Evolutionary conservation across 2,888 invertebrate species (phyloP), one percentile per base, ranked within the genome.

Genomic region (Ophion obscuratus): DNA sequence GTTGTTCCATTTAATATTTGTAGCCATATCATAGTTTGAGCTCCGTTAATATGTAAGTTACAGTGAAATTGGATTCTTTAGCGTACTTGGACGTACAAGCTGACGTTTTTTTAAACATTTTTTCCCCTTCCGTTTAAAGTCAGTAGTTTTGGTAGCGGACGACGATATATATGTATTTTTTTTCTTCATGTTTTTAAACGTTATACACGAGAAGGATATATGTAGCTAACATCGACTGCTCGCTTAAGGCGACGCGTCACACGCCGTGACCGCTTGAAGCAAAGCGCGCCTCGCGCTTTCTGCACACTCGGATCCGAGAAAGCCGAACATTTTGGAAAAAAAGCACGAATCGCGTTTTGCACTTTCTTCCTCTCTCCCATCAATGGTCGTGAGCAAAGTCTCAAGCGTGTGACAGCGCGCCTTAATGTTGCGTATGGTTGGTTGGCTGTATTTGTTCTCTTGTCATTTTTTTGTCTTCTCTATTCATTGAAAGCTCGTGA

Each of bases 161-260:
- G 93, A 93, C 89, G 90, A 92, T 92, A 36, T 73, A 20, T 36
- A 24, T 47, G 31, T n/a, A 44, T 73, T 27, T 74, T 40, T 78
- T 2, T 68, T 78, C n/a, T 59, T 27, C 24, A 59, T 24, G 14
- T 92, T 90, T 70, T 74, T 71, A 91, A 90, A 92, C 90, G 90
- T 89, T 91, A 91, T 92, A 89, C 89, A 92, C 90, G 91, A 92
- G 92, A 91, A 92, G 91, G 89, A 93, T 92, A 93, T 93, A 92
- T 83, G 80, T 91, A 90, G 91, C 92, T 93, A 92, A 93, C 92
- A 93, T 92, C 91, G 89, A 93, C 90, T 92, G 91, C 90, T 91
- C 89, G 90, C 90, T 92, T 91, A 17, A 53, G 53, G 53, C 53
- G 53, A 53, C 14, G 53, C 53, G 53, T 53, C 53, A 53, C 53